A percentile compares a stretch with the other conserved stretches of the same genome.
Conservation (phyloP, 2,113 vertebrate genomes). For the Cynoglossus semilaevis region DNA sequence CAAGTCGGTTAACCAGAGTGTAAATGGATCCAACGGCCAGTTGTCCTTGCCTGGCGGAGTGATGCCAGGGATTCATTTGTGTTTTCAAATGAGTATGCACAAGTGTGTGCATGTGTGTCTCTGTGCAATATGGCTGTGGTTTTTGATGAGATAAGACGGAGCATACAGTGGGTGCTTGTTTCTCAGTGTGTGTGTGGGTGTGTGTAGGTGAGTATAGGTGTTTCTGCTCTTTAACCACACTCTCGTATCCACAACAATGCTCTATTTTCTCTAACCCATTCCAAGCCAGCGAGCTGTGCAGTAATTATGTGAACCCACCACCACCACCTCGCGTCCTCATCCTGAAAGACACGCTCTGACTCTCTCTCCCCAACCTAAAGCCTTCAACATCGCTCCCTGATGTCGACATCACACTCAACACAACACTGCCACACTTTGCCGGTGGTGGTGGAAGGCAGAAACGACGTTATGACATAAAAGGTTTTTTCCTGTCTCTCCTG, state of each 20-base stretch:
- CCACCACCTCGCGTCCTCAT: constrained; percentile 59
- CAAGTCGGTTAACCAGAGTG: neutral
- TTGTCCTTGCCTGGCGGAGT: neutral
- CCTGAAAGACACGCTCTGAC: constrained; percentile 48
- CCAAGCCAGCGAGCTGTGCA: constrained; percentile 50
- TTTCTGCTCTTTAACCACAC: constrained; percentile 1
- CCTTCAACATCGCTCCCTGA: constrained; percentile 40
- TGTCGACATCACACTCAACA: constrained; percentile 56
- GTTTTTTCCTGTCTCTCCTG: neutral
- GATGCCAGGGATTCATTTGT: neutral
- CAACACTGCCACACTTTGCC: constrained; percentile 65
- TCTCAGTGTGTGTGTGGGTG: constrained; percentile 7
- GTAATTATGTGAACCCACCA: constrained; percentile 51
- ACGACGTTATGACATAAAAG: constrained; percentile 32
- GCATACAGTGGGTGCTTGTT: constrained; percentile 41
- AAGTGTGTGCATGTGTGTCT: constrained; percentile 3
- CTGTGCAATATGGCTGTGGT: constrained; percentile 18
- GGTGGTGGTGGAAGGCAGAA: constrained; percentile 47
- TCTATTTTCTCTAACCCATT: constrained; percentile 22
- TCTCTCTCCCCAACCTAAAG: constrained; percentile 12
- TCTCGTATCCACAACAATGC: constrained; percentile 20
- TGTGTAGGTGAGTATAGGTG: neutral
- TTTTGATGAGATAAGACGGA: no score
- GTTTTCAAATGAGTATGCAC: neutral
- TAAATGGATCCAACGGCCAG: neutral